Evolutionary conservation across 1,140 invertebrate species (phyloP), one percentile per base, ranked within the genome.

Genomic region (Caenorhabditis inopinata): DNA sequence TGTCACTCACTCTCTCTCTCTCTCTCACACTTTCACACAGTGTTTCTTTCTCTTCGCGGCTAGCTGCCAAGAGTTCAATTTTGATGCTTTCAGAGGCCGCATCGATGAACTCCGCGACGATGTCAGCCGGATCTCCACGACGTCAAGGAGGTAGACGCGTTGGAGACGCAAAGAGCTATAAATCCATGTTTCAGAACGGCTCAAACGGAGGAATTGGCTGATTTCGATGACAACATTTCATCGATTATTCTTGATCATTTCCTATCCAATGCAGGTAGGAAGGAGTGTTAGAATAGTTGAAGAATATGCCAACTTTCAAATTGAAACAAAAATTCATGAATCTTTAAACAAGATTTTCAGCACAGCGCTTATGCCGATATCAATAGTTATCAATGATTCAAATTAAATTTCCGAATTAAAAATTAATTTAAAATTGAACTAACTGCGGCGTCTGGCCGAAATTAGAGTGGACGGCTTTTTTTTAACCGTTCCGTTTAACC

Each of bases 151-250:
- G 76, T 78, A 42, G 23, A 3, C 4, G 27, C 2, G 9, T 29
- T 68, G 18, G 6, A 25, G 4, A 29, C 11, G 9, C 29, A 18
- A 23, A 51, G 21, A 1, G 38, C 2, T 49, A 16, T 18, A 16
- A 47, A 47, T 1, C 9, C n/a, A 27, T 42, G 45, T 81, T 79
- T 49, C 68, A 79, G 76, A 42, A 68, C 81, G n/a, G 68, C 23
- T 14, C 62, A 78, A 48, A 83, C 82, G 21, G 82, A 83, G 58
- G 80, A 83, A 27, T 46, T 81, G 42, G 80, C 82, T 27, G 75
- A 81, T n/a, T 83, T 81, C 42, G 82, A 81, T 77, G 82, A 83
- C 74, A 81, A 82, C 38, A 73, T 77, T 46, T 76, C 79, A 21
- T 68, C 79, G 1, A 80, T 83, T n/a, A 53, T 83, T 23, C 58